A percentile compares a stretch with the other conserved stretches of the same genome.
Evolutionary conservation across 1,140 invertebrate species (phyloP).

Genomic region (Drosophila bifasciata): DNA sequence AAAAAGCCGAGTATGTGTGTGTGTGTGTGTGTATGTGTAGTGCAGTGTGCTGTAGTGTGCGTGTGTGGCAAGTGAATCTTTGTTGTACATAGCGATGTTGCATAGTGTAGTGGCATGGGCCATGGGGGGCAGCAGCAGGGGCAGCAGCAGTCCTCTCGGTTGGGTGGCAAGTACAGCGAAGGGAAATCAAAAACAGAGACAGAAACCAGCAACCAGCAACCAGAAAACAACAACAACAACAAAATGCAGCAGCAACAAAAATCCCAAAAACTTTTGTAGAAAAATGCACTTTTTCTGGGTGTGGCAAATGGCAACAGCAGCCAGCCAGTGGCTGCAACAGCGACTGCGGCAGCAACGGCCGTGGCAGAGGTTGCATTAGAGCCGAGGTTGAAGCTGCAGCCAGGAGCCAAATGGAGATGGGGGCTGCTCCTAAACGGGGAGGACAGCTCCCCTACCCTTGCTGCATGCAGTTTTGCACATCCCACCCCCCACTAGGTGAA

Average conservation of each 20-base stretch:
- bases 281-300: constrained; percentile 82
- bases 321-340: constrained; percentile 11
- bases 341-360: constrained; percentile 8
- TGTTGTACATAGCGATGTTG: constrained; percentile 68
- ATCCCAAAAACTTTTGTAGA: constrained; percentile 71
- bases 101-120: background rate
- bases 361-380: constrained; percentile 73
- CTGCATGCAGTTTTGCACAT: constrained; percentile 56
- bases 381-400: constrained; percentile 22
- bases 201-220: constrained; percentile 36
- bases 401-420: constrained; percentile 35
- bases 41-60: constrained; percentile 3
- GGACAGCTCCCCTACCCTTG: background rate
- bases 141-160: constrained; percentile 3
- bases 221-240: constrained; percentile 19
- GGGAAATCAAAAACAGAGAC: constrained; percentile 55
- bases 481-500: background rate
- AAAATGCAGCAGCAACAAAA: constrained; percentile 50
- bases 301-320: constrained; percentile 57
- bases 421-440: constrained; percentile 23
- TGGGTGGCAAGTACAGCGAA: constrained; percentile 11
- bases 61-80: constrained; percentile 67
- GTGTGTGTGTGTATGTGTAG: constrained; percentile 15
- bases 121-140: constrained; percentile 38
- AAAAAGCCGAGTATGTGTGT: too few species aligned